phyloP scores from a whole-genome alignment of 2,888 invertebrate genomes.

The Cacoxenus indagator region DNA sequence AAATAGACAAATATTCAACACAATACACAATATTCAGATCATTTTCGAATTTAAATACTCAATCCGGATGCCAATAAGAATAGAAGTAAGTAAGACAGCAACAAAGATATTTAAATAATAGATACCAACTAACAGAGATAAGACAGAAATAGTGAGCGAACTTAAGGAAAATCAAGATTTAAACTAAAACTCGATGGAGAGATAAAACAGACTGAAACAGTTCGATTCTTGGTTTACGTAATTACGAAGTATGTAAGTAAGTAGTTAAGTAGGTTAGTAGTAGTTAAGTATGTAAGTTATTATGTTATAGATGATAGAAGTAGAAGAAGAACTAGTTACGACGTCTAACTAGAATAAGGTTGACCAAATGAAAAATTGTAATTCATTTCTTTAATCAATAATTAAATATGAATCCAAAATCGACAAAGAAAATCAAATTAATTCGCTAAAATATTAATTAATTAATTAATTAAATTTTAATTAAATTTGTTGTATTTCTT shows the following conservation, averaged over 20 bases:
- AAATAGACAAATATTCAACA: constrained; percentile 50
- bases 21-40: constrained; percentile 52
- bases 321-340: constrained; percentile 18
- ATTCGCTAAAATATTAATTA: constrained; percentile 17
- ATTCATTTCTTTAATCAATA: background rate
- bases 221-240: background rate
- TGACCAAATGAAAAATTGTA: constrained; percentile 22
- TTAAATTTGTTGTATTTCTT: constrained; percentile 45
- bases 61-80: background rate
- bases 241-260: background rate
- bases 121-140: constrained; percentile 2
- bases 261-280: background rate
- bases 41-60: constrained; percentile 32
- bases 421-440: constrained; percentile 24
- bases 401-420: constrained; percentile 13
- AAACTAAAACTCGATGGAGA: background rate
- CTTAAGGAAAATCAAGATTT: background rate
- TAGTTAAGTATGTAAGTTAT: background rate
- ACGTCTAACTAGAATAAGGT: constrained; percentile 18
- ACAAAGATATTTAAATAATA: background rate
- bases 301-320: background rate
- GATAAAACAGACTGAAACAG: background rate
- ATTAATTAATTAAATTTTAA: constrained; percentile 38
- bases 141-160: background rate
- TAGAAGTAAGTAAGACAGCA: background rate